Evolutionary conservation across 2,888 invertebrate genomes (phyloP).

Genomic region (Papilio elwesi): DNA sequence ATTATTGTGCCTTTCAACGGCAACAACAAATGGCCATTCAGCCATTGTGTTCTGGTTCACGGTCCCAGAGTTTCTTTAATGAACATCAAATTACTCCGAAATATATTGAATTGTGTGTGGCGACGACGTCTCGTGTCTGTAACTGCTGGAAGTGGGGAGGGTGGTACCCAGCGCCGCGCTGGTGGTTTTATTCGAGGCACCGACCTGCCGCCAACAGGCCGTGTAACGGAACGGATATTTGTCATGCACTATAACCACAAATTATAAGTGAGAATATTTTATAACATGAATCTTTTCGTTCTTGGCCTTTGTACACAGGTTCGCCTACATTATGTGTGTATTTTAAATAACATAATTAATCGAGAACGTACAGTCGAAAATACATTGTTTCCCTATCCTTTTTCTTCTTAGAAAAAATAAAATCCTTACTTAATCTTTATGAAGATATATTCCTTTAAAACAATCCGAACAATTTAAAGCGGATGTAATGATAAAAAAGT

Average conservation of each 20-base stretch:
- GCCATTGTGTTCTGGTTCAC: slow-evolving; percentile 84
- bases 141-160: slow-evolving; percentile 67
- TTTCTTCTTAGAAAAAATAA: too few relatives aligned
- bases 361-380: too few relatives aligned
- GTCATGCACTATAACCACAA: slow-evolving; percentile 83
- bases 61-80: slow-evolving; percentile 83
- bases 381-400: too few relatives aligned
- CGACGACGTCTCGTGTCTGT: slow-evolving; percentile 79
- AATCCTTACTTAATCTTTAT: too few relatives aligned
- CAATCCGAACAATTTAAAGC: too few relatives aligned
- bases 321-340: not conserved
- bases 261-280: slow-evolving; percentile 84
- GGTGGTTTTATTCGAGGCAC: slow-evolving; percentile 68
- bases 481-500: too few relatives aligned
- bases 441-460: too few relatives aligned
- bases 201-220: slow-evolving; percentile 71
- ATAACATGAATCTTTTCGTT: slow-evolving; percentile 63
- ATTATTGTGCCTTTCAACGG: slow-evolving; percentile 81
- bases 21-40: slow-evolving; percentile 83
- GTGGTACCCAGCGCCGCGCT: slow-evolving; percentile 2
- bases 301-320: not conserved
- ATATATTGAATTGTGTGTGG: slow-evolving; percentile 82
- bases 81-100: slow-evolving; percentile 83
- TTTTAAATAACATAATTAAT: too few relatives aligned
- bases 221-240: slow-evolving; percentile 81